phyloP scores from a whole-genome alignment of 2,888 invertebrate genomes.

The Lymantria monacha region DNA sequence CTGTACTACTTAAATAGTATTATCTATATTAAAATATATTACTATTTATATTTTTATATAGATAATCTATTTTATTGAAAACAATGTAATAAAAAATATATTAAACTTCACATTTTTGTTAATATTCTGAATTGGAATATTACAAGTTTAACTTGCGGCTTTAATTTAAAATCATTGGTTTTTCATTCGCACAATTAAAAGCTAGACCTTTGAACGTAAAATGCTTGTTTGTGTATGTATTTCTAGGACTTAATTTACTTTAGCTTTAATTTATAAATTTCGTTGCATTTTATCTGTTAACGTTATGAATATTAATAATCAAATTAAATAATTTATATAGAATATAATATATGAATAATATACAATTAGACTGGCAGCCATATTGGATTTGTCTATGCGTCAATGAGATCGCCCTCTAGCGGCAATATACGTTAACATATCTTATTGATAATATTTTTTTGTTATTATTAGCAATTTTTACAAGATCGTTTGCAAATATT shows the following conservation, averaged over 20 bases:
- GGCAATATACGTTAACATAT: constrained; percentile 11
- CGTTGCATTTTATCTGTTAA: constrained; percentile 4
- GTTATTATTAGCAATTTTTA: neutral
- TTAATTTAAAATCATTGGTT: neutral
- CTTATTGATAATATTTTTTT: neutral
- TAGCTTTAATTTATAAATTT: neutral
- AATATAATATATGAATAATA: neutral
- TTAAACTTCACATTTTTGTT: no score
- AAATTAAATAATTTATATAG: neutral
- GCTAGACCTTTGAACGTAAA: neutral
- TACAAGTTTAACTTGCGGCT: no score
- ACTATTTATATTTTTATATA: neutral
- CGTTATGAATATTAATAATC: neutral
- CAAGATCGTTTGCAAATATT: neutral
- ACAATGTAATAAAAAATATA: no score
- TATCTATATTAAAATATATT: neutral
- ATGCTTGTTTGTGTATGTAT: neutral
- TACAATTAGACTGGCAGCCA: constrained; percentile 48
- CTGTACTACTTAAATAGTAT: neutral
- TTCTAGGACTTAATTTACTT: neutral
- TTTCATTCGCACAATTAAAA: neutral
- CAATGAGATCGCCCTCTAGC: constrained; percentile 50
- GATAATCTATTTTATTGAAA: no score
- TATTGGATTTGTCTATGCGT: constrained; percentile 52
- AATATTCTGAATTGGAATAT: no score